Evolutionary conservation across 2,113 vertebrate genomes (phyloP).

Genomic region (Platichthys flesus): DNA sequence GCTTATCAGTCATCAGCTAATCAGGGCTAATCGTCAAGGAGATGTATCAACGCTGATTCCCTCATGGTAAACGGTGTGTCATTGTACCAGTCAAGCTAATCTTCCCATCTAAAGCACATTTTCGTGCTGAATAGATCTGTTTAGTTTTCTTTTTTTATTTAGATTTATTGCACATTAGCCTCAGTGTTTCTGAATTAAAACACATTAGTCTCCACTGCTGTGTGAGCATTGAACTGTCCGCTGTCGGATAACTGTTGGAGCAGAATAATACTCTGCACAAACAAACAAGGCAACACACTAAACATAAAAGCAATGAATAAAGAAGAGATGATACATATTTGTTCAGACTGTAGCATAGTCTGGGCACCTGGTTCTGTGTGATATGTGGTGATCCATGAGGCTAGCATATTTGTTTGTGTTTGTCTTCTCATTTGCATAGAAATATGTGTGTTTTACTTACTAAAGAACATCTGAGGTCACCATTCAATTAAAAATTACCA

Average conservation of each 20-base stretch:
- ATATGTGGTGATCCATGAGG: constrained; percentile 58
- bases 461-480: constrained; percentile 66
- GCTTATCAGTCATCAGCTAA: not conserved
- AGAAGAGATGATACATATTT: constrained; percentile 46
- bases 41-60: not conserved
- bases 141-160: not conserved
- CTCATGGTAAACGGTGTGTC: not conserved
- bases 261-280: constrained; percentile 46
- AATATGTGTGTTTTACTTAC: constrained; percentile 58
- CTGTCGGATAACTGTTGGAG: constrained; percentile 19
- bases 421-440: constrained; percentile 70
- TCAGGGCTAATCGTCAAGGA: not conserved
- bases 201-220: not conserved
- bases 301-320: constrained; percentile 55
- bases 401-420: constrained; percentile 30
- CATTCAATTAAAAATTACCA: constrained; percentile 67
- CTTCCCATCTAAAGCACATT: not conserved
- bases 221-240: not conserved
- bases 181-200: not conserved
- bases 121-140: not conserved
- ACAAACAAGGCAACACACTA: constrained; percentile 63
- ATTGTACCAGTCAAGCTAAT: not conserved
- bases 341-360: constrained; percentile 60
- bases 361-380: constrained; percentile 55
- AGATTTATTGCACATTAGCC: not conserved